Base-by-base conservation (phyloP, 2,888 invertebrate species). In the Epistrophella euchroma region DNA sequence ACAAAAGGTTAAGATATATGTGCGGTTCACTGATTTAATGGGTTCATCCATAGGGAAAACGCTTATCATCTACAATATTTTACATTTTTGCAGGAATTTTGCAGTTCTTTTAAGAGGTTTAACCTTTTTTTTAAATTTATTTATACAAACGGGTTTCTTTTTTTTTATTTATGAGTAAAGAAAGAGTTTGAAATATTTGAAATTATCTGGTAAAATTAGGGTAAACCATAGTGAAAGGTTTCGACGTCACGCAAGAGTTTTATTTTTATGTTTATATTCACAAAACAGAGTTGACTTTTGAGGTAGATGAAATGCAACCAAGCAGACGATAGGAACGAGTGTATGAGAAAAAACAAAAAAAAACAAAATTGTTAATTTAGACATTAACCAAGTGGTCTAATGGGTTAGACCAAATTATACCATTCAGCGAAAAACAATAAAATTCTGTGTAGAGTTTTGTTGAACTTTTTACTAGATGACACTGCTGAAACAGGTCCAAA, bases 1-100 rank as follows among this genome's bases (percentile, higher is more conserved):
- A 58, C 17, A 56, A 32, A n/a, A 5, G 4, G 15, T 11, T 6
- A 10, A 56, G 28, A 2, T 6, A 78, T 83, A 74, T 83, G 62
- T 83, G 78, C 56, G 78, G 83, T 64, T 62, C 62, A 83, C 62
- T 78, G 78, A 83, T 60, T 82, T 64, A 83, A 79, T 83, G 74
- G 74, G 73, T 25, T 73, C 74, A 64, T 83, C 78, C 60, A 43
- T 37, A 66, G 72, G 73, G 68, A 83, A 73, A 83, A 74, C 68
- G 73, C 66, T 77, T 77, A 64, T 19, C 19, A 37, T 81, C 73
- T 68, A 73, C 72, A 72, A 64, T 72, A 19, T 25, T 70, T 73
- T 60, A 9, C n/a, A 45, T 40, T 52, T 60, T 17, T 35, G 17
- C 13, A 50, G 9, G 32, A 50, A 35, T 70, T 55, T 64, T 28